Evolutionary conservation across 2,888 invertebrate genomes (phyloP), one percentile per base, ranked within the genome.

Genomic region (Plemyria rubiginata): DNA sequence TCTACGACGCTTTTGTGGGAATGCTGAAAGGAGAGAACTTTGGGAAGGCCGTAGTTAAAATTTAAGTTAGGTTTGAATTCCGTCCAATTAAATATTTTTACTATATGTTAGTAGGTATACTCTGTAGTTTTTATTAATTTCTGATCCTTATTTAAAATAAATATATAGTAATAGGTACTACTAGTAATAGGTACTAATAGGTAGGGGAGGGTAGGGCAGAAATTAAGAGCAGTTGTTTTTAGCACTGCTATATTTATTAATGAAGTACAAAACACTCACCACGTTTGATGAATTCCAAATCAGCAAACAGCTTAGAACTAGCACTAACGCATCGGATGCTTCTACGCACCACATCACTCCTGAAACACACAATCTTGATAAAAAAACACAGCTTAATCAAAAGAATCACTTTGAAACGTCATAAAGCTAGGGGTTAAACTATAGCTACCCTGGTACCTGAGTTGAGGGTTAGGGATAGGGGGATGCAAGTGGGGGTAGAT

Each of bases 41-140:
- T 16, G 96, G 96, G 22, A 96, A 96, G 85, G 95, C 95, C 49
- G 89, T 96, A 64, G 93, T 96, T 45, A 94, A 94, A 87, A 92
- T 92, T 16, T 94, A 82, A 86, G 29, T 11, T 49, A 49, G n/a
- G 29, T 28, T 49, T 49, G 7, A 28, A 13, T 28, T 3, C 32
- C 32, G 8, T 5, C 9, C n/a, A 28, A 48, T 16, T 43, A 43
- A 8, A 15, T 13, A 13, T 43, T 43, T 13, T 43, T 43, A 7
- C 13, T 16, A 9, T 15, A 43, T 9, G n/a, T n/a, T n/a, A n/a
- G n/a, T n/a, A n/a, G n/a, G n/a, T n/a, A n/a, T n/a, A n/a, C 15
- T 45, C 45, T 2, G 16, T 16, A 45, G 45, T 45, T 45, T 16
- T 11, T 11, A 4, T 16, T 2, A 15, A 8, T 43, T 15, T 16